Percentiles rank a stretch among this genome's conserved stretches.
These are phyloP conservation scores for Syndactyla subalaris DNA, from an alignment of 2,797 vertebrate genomes.

Conservation along the genomic window DNA sequence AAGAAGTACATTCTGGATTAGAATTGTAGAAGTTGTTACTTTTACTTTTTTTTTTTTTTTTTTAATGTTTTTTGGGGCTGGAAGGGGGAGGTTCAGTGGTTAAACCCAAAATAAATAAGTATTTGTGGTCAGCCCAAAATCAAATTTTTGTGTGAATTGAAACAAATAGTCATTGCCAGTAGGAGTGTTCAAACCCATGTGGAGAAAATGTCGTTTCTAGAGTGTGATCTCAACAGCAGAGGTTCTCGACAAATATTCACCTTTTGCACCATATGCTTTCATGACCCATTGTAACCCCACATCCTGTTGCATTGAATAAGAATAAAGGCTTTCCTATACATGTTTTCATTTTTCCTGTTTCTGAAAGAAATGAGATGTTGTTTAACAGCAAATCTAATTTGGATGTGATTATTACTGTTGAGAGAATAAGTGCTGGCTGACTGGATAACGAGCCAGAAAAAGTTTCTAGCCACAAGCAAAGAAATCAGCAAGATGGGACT, in stretches of 20 bases:
- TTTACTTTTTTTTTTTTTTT: neutral
- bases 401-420: conserved; percentile 64
- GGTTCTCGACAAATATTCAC: conserved; percentile 22
- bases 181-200: neutral
- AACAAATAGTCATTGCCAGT: neutral
- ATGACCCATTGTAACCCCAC: neutral
- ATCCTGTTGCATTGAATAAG: conserved; percentile 31
- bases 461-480: conserved; percentile 14
- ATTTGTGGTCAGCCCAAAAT: neutral
- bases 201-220: neutral
- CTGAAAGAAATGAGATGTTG: conserved; percentile 26
- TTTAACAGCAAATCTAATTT: conserved; percentile 60
- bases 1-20: neutral
- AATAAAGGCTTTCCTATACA: conserved; percentile 47
- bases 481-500: neutral
- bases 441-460: conserved; percentile 29
- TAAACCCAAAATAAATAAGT: conserved; percentile 26
- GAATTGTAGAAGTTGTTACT: neutral
- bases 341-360: conserved; percentile 50
- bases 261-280: conserved; percentile 21
- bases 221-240: neutral
- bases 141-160: conserved; percentile 15
- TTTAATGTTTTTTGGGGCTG: neutral
- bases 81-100: neutral
- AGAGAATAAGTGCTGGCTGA: conserved; percentile 54